A percentile compares a stretch with the other conserved stretches of the same genome.
phyloP scores from a whole-genome alignment of 2,888 invertebrate genomes.

The Altica lythri region DNA sequence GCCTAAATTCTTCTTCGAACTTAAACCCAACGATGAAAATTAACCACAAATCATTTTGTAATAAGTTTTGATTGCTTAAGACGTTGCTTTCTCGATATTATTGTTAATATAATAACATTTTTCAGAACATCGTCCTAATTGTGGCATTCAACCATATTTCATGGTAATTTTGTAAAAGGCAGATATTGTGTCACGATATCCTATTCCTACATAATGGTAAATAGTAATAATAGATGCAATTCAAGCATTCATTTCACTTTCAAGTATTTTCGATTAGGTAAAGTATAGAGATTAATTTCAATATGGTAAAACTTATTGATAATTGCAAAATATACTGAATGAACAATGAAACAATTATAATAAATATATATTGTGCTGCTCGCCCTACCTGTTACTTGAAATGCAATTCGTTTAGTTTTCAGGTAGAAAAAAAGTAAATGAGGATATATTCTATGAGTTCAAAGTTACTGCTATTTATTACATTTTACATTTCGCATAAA shows the following conservation, averaged over 20 bases:
- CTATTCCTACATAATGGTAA: conserved; percentile 3
- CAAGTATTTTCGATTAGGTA: conserved; percentile 3
- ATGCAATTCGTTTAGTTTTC: too few species aligned
- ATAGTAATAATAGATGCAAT: conserved; percentile 8
- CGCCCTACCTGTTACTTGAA: neutral
- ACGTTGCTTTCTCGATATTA: neutral
- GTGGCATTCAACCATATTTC: conserved; percentile 18
- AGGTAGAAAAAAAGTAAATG: too few species aligned
- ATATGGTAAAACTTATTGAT: neutral
- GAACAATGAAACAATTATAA: conserved; percentile 7
- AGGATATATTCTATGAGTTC: too few species aligned
- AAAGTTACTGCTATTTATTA: too few species aligned
- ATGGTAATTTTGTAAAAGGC: conserved; percentile 19
- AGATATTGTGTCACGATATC: conserved; percentile 12
- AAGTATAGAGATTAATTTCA: conserved; percentile 11
- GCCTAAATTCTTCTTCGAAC: too few species aligned
- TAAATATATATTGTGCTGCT: neutral
- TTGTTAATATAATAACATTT: conserved; percentile 14
- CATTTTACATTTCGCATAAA: too few species aligned
- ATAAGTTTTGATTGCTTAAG: neutral
- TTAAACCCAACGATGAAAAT: too few species aligned
- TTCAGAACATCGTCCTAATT: conserved; percentile 16
- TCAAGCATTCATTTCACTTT: conserved; percentile 12
- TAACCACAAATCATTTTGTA: neutral
- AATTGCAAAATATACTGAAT: conserved; percentile 1